Evolutionary conservation across 2,797 vertebrate genomes (phyloP).

Genomic region (Gymnoscopelus microlampas): DNA sequence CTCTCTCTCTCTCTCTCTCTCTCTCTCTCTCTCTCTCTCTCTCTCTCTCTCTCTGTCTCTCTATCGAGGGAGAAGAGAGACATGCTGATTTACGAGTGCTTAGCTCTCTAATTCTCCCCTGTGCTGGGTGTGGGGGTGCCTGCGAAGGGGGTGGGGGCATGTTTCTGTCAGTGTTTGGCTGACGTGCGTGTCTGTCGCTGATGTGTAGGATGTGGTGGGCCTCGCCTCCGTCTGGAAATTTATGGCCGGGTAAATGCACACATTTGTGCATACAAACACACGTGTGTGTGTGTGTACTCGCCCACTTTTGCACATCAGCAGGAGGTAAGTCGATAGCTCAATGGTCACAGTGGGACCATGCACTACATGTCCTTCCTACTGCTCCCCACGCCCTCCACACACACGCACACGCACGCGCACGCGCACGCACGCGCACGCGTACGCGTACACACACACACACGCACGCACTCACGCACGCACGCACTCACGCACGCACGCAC

Average conservation of each 20-base stretch:
- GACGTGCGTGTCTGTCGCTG: background rate
- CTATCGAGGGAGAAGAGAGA: conserved; percentile 60
- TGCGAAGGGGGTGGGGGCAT: conserved; percentile 38
- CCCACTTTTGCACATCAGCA: too few species aligned
- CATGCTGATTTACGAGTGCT: conserved; percentile 68
- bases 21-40: conserved; percentile 54
- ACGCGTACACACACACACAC: conserved; percentile 9
- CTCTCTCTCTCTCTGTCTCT: conserved; percentile 50
- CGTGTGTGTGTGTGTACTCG: too few species aligned
- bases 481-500: background rate
- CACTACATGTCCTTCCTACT: too few species aligned
- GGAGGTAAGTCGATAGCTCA: too few species aligned
- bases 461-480: background rate
- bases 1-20: too few species aligned
- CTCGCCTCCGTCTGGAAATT: conserved; percentile 34
- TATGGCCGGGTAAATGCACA: conserved; percentile 1
- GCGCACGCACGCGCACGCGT: conserved; percentile 1
- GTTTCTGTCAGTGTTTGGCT: conserved; percentile 28
- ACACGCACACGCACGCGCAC: conserved; percentile 18
- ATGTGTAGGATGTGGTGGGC: conserved; percentile 29
- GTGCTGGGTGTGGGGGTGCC: conserved; percentile 18
- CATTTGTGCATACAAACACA: too few species aligned
- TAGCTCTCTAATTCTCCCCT: conserved; percentile 67
- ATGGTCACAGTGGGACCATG: too few species aligned
- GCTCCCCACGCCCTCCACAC: too few species aligned